Conservation (phyloP, 2,888 invertebrate species). For the Drosophila paracracens region DNA sequence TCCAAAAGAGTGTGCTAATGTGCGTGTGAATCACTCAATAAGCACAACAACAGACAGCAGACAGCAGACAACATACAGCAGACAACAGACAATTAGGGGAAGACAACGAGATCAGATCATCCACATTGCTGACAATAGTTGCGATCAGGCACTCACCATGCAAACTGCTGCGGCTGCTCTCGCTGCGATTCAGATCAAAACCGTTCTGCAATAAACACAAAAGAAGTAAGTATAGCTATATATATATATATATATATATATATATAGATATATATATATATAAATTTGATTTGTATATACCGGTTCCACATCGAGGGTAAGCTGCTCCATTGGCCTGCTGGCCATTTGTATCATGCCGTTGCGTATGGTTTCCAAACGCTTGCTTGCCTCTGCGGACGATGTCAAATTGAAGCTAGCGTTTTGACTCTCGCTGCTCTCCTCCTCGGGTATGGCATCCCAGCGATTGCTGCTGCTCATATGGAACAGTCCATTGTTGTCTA, state of each 20-base stretch:
- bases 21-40: constrained; percentile 52
- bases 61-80: constrained; percentile 21
- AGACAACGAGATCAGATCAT: constrained; percentile 6
- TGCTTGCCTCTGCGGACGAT: constrained; percentile 76
- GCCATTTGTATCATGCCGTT: constrained; percentile 81
- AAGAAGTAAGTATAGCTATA: neutral
- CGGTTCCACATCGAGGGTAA: constrained; percentile 89
- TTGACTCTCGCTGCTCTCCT: constrained; percentile 65
- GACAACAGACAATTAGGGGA: constrained; percentile 17
- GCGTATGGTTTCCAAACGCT: constrained; percentile 82
- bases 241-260: neutral
- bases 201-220: constrained; percentile 86
- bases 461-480: constrained; percentile 71
- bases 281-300: constrained; percentile 83
- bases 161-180: constrained; percentile 64
- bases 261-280: neutral
- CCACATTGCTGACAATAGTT: constrained; percentile 33
- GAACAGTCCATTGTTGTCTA: constrained; percentile 67
- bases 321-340: constrained; percentile 85
- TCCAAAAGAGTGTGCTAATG: constrained; percentile 50
- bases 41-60: constrained; percentile 29
- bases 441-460: constrained; percentile 82
- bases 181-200: constrained; percentile 86
- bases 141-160: constrained; percentile 61
- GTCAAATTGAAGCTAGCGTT: constrained; percentile 78